Base-by-base conservation (phyloP, 2,888 invertebrate species). In the Lithophane ornitopus region DNA sequence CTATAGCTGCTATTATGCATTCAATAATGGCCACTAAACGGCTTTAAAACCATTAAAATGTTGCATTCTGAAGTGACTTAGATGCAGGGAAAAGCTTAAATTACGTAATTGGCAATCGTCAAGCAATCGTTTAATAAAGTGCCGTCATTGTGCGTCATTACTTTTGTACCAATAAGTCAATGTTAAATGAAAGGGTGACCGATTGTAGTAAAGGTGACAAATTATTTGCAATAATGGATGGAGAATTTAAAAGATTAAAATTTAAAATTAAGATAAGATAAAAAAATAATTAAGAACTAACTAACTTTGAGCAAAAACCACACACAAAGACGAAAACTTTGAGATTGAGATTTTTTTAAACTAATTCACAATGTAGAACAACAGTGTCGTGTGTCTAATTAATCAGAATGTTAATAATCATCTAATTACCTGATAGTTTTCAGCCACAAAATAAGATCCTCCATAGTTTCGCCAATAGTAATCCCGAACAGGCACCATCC, bases 401-500 rank as follows among this genome's bases (percentile, higher is more conserved):
- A 2, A 41, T 67, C 7, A 39, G 12, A 63, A 73, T 39, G 19
- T 34, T 0, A 41, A 41, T 41, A 12, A 11, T 22, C 19, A 12
- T 34, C 49, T 66, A 54, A 65, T 49, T 87, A 89, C 88, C 88
- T 89, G 82, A 80, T 74, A 77, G 9, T 87, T 70, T 56, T 82
- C 78, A 26, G 81, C 76, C 76, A 79, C 54, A 76, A 59, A 84
- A 68, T 73, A 82, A 41, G 63, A 59, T 70, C 74, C 80, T 44
- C 84, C 81, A 58, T 74, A 79, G 68, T 71, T 79, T 49, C 68
- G 67, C 72, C 79, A 76, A 59, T 81, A 85, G 61, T 81, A 82
- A 80, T 90, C 86, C 88, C 87, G 85, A 62, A 82, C 7, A 22
- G 86, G 80, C 85, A 86, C 85, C 90, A 90, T 90, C 22, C 26